Percentiles rank a stretch among this genome's conserved stretches.
Evolutionary conservation across 2,888 invertebrate genomes (phyloP).

Genomic region (Mechanitis mazaeus): DNA sequence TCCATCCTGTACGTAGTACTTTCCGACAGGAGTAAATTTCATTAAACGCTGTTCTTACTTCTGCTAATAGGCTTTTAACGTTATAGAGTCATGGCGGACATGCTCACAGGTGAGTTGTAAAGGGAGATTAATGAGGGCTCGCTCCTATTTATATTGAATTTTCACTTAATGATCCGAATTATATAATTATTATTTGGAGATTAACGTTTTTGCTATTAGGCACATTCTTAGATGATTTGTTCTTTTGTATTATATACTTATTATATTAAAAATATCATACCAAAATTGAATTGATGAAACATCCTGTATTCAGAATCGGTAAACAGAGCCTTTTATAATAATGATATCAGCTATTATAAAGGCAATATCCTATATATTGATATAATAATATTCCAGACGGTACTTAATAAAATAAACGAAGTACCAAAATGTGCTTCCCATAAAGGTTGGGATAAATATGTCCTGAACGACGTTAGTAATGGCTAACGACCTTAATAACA

Average conservation of each 20-base stretch:
- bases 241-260: no score
- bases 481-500: constrained; percentile 52
- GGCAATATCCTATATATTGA: neutral
- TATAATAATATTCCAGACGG: neutral
- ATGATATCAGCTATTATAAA: no score
- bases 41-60: constrained; percentile 7
- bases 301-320: no score
- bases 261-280: no score
- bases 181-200: neutral
- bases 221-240: neutral
- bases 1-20: no score
- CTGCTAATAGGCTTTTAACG: constrained; percentile 6
- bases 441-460: constrained; percentile 17
- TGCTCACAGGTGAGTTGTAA: constrained; percentile 27
- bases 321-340: no score
- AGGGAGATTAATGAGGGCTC: constrained; percentile 28
- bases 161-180: constrained; percentile 14
- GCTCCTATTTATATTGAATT: constrained; percentile 12
- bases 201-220: neutral
- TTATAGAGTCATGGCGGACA: constrained; percentile 16
- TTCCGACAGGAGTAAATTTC: neutral
- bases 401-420: neutral
- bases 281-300: no score
- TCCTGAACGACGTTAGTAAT: constrained; percentile 29
- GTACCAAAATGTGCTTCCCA: constrained; percentile 7